Conservation (phyloP, 2,797 vertebrate genomes). For the Alcedo atthis region DNA sequence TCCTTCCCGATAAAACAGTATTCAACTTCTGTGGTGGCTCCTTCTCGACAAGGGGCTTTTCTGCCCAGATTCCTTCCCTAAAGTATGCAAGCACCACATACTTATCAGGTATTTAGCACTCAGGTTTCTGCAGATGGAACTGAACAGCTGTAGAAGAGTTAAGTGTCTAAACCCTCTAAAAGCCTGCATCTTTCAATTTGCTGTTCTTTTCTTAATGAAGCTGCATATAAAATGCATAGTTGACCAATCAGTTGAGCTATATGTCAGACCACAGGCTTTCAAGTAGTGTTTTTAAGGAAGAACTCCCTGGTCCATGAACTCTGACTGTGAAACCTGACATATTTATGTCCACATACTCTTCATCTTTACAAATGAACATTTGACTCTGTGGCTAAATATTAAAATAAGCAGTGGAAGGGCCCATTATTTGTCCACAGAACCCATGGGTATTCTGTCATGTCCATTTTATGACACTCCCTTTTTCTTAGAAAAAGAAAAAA, state of each 20-base stretch:
- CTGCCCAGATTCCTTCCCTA: conserved; percentile 27
- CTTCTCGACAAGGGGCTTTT: conserved; percentile 47
- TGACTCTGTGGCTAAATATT: not conserved
- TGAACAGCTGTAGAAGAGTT: not conserved
- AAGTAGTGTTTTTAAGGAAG: not conserved
- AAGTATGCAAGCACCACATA: not conserved
- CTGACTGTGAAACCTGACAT: not conserved
- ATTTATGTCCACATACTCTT: not conserved
- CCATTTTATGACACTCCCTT: not conserved
- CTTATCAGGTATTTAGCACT: not conserved
- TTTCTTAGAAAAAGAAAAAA: not conserved
- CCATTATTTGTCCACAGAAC: not conserved
- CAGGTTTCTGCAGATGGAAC: not conserved
- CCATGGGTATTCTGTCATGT: not conserved
- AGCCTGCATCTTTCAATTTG: not conserved
- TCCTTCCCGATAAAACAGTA: conserved; percentile 71
- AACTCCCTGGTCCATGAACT: not conserved
- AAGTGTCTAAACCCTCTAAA: not conserved
- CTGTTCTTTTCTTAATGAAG: not conserved
- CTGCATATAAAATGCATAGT: not conserved
- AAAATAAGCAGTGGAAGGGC: not conserved
- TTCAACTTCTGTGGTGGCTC: conserved; percentile 68
- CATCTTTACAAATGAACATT: not conserved
- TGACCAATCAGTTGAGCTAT: not conserved
- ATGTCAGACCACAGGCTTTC: not conserved